phyloP scores from a whole-genome alignment of 2,113 vertebrate species.

The Crotalus helleri region DNA sequence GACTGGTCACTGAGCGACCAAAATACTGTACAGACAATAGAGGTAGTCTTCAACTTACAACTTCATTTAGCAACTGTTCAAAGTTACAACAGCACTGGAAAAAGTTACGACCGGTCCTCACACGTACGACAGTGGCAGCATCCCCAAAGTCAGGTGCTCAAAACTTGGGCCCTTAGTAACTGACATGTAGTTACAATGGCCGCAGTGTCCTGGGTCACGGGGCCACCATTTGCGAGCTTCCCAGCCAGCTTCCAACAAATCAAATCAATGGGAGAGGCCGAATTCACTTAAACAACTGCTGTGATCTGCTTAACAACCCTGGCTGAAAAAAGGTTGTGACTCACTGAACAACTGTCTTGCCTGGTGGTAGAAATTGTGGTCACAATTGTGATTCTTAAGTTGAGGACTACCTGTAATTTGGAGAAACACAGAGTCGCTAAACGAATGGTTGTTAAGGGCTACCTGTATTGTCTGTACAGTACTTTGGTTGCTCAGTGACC shows the following conservation, averaged over 20 bases:
- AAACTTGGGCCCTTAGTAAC: background rate
- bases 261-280: background rate
- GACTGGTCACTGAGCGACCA: background rate
- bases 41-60: background rate
- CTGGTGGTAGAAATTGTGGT: background rate
- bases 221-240: background rate
- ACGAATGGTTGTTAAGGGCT: too few species aligned
- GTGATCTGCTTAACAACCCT: background rate
- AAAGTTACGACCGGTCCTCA: background rate
- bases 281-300: background rate
- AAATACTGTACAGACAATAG: background rate
- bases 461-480: too few species aligned
- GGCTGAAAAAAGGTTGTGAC: rapidly evolving
- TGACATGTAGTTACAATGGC: background rate
- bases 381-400: background rate
- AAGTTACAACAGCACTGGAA: background rate
- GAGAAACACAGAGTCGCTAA: background rate
- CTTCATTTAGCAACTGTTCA: background rate
- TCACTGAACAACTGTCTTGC: background rate
- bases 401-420: background rate
- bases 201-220: too few species aligned
- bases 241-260: background rate
- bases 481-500: too few species aligned
- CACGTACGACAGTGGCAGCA: background rate
- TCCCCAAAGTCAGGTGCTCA: background rate